Evolutionary conservation across 2,888 invertebrate species (phyloP), one percentile per base, ranked within the genome.

Genomic region (Dioctria rufipes): DNA sequence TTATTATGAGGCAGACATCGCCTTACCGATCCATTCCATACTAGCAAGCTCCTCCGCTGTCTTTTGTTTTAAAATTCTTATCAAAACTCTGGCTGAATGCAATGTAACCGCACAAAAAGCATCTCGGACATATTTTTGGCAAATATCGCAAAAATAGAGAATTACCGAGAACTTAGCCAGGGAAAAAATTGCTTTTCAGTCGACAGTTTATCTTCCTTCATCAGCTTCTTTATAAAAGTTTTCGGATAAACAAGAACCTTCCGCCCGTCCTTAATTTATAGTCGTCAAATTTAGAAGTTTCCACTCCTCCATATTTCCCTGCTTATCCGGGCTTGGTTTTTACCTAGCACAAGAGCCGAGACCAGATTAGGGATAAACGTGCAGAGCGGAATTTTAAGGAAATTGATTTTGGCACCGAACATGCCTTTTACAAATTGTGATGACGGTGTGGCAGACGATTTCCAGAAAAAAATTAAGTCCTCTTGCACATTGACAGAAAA

Each of bases 131-230:
- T 69, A 69, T 69, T 69, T 69, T 69, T 69, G 69, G 69, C 69
- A 69, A 69, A 69, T 69, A 69, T 69, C 51, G 51, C 69, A 69
- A 69, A 69, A 69, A 43, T 69, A 51, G 51, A 37, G 51, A 69
- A 69, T 51, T 69, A 69, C 51, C 49, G 51, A 54, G 49, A 49
- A 46, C 11, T 51, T 43, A 39, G 25, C 37, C 69, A 37, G 46
- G 49, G 37, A 69, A 51, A 54, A n/a, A 69, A 69, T 69, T 51
- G 9, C 69, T 51, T 69, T 69, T 69, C 69, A 75, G 60, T 13
- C 75, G 75, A 60, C 75, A 61, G 75, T 75, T 75, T 75, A 75
- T 75, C 75, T 75, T 75, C 60, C 43, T 75, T 61, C 75, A 75
- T 75, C 75, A 75, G 75, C 25, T 58, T 75, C 61, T 61, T 75